These are phyloP conservation scores for Nomada goodeniana DNA, from an alignment of 2,888 invertebrate genomes.

Conservation along the genomic window DNA sequence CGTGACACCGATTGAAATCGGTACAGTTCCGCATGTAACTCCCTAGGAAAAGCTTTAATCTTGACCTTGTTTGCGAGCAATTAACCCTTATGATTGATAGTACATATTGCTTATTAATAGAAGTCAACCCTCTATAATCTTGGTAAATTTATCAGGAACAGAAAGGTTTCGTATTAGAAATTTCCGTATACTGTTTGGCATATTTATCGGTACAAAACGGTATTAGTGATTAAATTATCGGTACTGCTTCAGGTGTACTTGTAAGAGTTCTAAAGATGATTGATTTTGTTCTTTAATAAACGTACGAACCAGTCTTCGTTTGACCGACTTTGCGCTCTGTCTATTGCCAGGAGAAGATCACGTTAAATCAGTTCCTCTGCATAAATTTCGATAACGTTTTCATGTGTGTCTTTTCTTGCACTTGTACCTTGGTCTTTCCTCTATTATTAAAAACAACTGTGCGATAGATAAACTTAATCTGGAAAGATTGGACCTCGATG, in stretches of 20 bases:
- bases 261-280: neutral
- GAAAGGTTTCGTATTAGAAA: neutral
- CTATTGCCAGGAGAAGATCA: too few species aligned
- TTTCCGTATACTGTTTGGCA: too few species aligned
- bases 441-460: slow-evolving; percentile 32
- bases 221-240: neutral
- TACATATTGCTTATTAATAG: neutral
- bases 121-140: neutral
- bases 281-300: neutral
- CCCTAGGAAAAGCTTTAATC: slow-evolving; percentile 4
- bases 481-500: slow-evolving; percentile 16
- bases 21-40: neutral
- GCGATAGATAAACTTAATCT: slow-evolving; percentile 53
- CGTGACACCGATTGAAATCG: slow-evolving; percentile 7
- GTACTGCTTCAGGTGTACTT: neutral
- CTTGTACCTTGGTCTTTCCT: slow-evolving; percentile 42
- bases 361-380: neutral
- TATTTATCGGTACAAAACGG: too few species aligned
- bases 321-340: too few species aligned
- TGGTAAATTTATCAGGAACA: neutral
- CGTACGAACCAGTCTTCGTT: too few species aligned
- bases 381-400: neutral
- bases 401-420: neutral
- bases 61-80: slow-evolving; percentile 11
- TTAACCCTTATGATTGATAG: slow-evolving; percentile 8